Conservation (phyloP, 2,888 invertebrate genomes). For the Phrixothrix hirtus region DNA sequence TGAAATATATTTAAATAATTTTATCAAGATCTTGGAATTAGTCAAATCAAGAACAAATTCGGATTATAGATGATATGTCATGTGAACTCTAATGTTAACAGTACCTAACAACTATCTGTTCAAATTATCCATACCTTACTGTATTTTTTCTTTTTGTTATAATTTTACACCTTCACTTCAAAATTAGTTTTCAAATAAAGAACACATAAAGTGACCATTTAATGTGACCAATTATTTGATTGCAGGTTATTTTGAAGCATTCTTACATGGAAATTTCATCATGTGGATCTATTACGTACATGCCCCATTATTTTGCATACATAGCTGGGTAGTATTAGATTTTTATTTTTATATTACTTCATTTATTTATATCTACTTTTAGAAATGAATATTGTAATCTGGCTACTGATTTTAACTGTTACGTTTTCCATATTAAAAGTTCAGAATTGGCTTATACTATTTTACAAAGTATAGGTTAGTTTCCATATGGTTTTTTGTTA, state of each 20-base stretch:
- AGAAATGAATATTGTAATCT: conserved; percentile 58
- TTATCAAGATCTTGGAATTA: too few species aligned
- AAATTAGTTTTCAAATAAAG: not conserved
- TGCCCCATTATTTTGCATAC: conserved; percentile 63
- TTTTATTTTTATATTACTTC: conserved; percentile 7
- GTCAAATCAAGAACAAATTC: too few species aligned
- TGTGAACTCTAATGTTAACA: too few species aligned
- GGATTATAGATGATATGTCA: too few species aligned
- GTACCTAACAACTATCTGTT: too few species aligned
- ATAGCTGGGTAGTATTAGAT: conserved; percentile 61
- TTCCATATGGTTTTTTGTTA: not conserved
- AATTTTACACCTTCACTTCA: conserved; percentile 1
- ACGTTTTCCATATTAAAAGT: conserved; percentile 55
- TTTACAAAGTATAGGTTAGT: conserved; percentile 57
- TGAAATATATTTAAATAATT: too few species aligned
- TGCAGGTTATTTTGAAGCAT: conserved; percentile 61
- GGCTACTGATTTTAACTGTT: conserved; percentile 57
- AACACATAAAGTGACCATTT: too few species aligned
- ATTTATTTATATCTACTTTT: conserved; percentile 33
- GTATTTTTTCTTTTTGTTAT: conserved; percentile 26
- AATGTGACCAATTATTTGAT: too few species aligned
- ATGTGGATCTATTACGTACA: conserved; percentile 62
- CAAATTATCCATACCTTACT: too few species aligned
- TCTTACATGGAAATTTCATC: conserved; percentile 69
- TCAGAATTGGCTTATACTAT: conserved; percentile 55